Percentiles rank a stretch among this genome's conserved stretches.
Evolutionary conservation across 1,140 invertebrate species (phyloP).

Genomic region (Scaptodrosophila lebanonensis): DNA sequence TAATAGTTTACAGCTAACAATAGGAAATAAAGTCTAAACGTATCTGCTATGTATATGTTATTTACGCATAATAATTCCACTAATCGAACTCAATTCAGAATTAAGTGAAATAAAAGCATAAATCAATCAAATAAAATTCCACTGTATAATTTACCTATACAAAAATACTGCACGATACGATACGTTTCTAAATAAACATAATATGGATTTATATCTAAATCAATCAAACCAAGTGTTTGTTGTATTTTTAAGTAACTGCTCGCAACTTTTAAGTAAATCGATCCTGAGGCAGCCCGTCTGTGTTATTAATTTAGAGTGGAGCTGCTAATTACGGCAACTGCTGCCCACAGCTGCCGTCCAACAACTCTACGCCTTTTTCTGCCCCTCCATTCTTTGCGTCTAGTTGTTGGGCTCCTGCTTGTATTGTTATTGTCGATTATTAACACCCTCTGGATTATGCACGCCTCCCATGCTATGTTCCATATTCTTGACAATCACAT

Average conservation of each 20-base stretch:
- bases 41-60: slow-evolving; percentile 52
- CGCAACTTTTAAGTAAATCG: slow-evolving; percentile 57
- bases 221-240: slow-evolving; percentile 24
- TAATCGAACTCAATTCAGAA: slow-evolving; percentile 56
- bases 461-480: slow-evolving; percentile 66
- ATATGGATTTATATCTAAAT: slow-evolving; percentile 46
- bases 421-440: slow-evolving; percentile 71
- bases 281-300: slow-evolving; percentile 17
- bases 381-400: slow-evolving; percentile 17
- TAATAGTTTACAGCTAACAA: slow-evolving; percentile 70
- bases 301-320: slow-evolving; percentile 42
- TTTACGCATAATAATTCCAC: slow-evolving; percentile 33
- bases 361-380: slow-evolving; percentile 43
- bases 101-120: slow-evolving; percentile 17
- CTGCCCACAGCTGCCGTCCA: slow-evolving; percentile 35
- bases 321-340: slow-evolving; percentile 43
- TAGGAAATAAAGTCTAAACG: slow-evolving; percentile 73
- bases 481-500: slow-evolving; percentile 76
- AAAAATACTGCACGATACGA: slow-evolving; percentile 70
- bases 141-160: slow-evolving; percentile 72
- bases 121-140: slow-evolving; percentile 59
- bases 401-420: slow-evolving; percentile 73
- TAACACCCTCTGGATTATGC: slow-evolving; percentile 62
- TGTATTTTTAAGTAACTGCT: slow-evolving; percentile 60
- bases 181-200: slow-evolving; percentile 29